A percentile compares a stretch with the other conserved stretches of the same genome.
phyloP scores from a whole-genome alignment of 35 echinoderm and acorn worm species.

The Heliocidaris erythrogramma region DNA sequence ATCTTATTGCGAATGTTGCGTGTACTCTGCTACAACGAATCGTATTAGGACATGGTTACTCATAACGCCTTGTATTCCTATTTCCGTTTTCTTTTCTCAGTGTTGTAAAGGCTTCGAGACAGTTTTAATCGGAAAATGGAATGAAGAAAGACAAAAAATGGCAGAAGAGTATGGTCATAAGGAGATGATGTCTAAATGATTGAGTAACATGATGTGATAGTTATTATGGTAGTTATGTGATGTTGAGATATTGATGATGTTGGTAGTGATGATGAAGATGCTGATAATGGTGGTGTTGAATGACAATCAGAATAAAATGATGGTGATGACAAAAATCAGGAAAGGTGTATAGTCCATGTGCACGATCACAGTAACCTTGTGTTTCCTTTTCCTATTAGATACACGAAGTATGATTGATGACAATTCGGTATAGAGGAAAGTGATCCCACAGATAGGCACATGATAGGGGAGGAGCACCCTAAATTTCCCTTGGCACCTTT shows the following conservation, averaged over 20 bases:
- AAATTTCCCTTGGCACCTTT: no score
- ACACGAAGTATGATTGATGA: not conserved
- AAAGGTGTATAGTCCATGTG: not conserved
- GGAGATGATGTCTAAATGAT: not conserved
- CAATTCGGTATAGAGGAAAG: not conserved
- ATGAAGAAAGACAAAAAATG: not conserved
- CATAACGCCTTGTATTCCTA: not conserved
- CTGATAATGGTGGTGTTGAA: no score
- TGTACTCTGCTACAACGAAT: slow-evolving; percentile 1
- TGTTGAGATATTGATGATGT: not conserved
- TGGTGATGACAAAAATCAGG: no score
- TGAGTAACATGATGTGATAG: not conserved
- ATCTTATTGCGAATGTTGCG: slow-evolving; percentile 8
- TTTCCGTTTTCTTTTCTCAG: not conserved
- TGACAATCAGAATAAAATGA: no score
- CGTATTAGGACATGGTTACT: not conserved
- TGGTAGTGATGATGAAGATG: not conserved
- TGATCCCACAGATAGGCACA: not conserved
- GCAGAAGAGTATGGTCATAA: not conserved
- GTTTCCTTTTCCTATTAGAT: not conserved
- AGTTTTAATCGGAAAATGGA: not conserved
- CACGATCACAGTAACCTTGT: not conserved
- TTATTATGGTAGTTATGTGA: not conserved
- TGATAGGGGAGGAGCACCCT: not conserved
- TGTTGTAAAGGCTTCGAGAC: not conserved